Evolutionary conservation across 2,888 invertebrate species (phyloP).

Genomic region (Morinoia aosen): DNA sequence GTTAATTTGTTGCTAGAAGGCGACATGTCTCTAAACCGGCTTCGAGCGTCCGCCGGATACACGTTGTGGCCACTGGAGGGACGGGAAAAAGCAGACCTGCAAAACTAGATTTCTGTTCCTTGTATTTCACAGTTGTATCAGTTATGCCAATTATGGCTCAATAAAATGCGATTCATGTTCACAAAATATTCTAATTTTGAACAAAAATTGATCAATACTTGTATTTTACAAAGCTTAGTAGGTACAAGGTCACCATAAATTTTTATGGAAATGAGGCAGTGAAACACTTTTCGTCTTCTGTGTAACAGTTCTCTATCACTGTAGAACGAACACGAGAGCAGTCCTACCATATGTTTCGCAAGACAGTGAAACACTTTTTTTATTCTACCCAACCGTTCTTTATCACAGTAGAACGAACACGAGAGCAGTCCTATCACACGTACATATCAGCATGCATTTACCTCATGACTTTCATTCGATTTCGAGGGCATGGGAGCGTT

Average conservation of each 20-base stretch:
- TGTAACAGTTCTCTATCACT: too few species aligned
- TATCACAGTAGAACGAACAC: too few species aligned
- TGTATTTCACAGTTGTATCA: not conserved
- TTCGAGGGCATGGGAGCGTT: too few species aligned
- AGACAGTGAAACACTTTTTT: too few species aligned
- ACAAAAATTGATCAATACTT: not conserved
- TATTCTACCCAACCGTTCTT: too few species aligned
- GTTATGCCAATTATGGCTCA: not conserved
- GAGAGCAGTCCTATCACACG: too few species aligned
- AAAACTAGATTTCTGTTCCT: not conserved
- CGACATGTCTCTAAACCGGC: not conserved
- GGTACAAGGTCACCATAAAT: not conserved
- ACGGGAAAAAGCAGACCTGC: not conserved
- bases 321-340: too few species aligned
- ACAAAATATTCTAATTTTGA: not conserved
- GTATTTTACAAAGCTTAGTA: not conserved
- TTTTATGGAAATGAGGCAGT: not conserved
- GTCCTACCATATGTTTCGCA: too few species aligned
- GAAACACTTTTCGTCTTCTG: not conserved
- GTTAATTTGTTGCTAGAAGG: not conserved
- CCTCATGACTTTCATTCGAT: too few species aligned
- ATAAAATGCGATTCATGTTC: not conserved
- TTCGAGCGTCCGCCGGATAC: not conserved
- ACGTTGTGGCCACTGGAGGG: not conserved
- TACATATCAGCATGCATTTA: too few species aligned